These are phyloP conservation scores for Myrmecobius fasciatus DNA, from an alignment of 2,113 vertebrate genomes.

Conservation along the genomic window DNA sequence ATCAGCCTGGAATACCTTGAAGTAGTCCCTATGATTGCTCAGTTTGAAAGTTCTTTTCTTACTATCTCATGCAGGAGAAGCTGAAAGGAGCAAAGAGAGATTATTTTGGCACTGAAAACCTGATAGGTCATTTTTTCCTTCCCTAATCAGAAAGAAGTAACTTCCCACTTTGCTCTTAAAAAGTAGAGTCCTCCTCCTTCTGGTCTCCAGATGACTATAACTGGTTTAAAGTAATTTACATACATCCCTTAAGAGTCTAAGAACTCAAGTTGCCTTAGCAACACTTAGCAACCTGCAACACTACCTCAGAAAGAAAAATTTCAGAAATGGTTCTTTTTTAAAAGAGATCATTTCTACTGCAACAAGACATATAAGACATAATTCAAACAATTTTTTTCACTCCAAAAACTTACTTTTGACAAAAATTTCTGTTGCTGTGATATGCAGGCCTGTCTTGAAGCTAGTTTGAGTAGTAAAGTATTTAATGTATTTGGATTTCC, in stretches of 20 bases:
- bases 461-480: not conserved
- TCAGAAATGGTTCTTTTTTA: conserved; percentile 15
- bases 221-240: not conserved
- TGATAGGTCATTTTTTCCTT: not conserved
- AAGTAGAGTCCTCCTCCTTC: not conserved
- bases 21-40: not conserved
- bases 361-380: not conserved
- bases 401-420: not conserved
- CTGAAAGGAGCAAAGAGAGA: not conserved
- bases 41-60: not conserved
- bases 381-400: not conserved
- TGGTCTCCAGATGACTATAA: not conserved
- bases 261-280: not conserved
- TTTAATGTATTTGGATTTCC: not conserved
- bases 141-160: not conserved
- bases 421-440: not conserved
- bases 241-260: not conserved
- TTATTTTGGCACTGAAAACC: not conserved
- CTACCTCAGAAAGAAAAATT: not conserved
- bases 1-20: not conserved
- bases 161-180: not conserved
- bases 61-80: not conserved
- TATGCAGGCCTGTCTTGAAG: not conserved
- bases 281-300: not conserved
- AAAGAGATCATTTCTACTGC: not conserved